These are phyloP conservation scores for Bombylius discolor DNA, from an alignment of 2,888 invertebrate species.

Conservation along the genomic window DNA sequence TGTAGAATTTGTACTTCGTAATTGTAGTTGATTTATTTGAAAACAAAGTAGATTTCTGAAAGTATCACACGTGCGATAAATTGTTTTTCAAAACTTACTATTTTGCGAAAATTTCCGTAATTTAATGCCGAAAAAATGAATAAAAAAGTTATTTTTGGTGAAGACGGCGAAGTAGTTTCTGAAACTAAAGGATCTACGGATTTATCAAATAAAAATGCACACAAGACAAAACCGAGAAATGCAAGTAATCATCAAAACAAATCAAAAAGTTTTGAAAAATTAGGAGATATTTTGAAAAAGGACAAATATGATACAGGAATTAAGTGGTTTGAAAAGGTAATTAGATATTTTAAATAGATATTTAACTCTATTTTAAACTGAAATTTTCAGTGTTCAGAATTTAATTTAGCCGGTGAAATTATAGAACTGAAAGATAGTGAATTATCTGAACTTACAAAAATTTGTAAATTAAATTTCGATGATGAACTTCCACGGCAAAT, in stretches of 20 bases:
- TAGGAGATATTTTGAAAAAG: slow-evolving; percentile 1
- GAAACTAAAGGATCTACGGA: background rate
- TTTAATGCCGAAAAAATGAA: slow-evolving; percentile 12
- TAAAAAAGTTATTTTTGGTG: slow-evolving; percentile 29
- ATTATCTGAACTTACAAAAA: slow-evolving; percentile 27
- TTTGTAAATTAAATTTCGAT: slow-evolving; percentile 29
- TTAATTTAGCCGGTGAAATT: slow-evolving; percentile 24
- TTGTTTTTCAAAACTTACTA: too few relatives aligned
- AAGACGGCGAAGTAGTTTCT: slow-evolving; percentile 22
- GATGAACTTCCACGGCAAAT: slow-evolving; percentile 22
- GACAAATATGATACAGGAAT: background rate
- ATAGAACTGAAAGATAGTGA: slow-evolving; percentile 33
- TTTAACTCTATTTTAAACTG: background rate
- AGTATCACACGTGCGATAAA: too few relatives aligned
- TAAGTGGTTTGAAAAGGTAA: slow-evolving; percentile 33
- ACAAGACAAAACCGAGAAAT: slow-evolving; percentile 6
- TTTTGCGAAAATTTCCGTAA: too few relatives aligned
- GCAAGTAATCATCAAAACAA: slow-evolving; percentile 5
- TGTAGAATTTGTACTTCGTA: too few relatives aligned
- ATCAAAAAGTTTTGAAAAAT: background rate
- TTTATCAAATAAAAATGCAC: slow-evolving; percentile 2
- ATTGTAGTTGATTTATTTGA: too few relatives aligned
- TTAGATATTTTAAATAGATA: background rate
- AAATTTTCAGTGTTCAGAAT: slow-evolving; percentile 24
- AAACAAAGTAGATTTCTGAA: too few relatives aligned